Conservation (phyloP, 2,113 vertebrate species). For the Nothobranchius kuhntae region DNA sequence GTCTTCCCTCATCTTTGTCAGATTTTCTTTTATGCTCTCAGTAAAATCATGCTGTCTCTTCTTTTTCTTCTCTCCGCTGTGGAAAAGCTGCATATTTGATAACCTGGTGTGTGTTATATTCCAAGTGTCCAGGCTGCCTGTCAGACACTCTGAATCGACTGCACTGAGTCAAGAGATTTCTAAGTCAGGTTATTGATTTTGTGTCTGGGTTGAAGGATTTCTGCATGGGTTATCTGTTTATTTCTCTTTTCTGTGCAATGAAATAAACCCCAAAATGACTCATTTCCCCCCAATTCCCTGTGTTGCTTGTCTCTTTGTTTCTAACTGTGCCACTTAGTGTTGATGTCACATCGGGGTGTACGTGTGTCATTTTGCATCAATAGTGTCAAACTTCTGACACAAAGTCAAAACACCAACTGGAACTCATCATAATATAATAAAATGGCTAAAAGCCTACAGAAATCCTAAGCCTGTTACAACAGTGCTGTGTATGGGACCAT, state of each 20-base stretch:
- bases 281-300: background rate
- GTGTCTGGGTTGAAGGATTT: slow-evolving; percentile 29
- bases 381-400: background rate
- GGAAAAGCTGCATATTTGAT: slow-evolving; percentile 57
- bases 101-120: slow-evolving; percentile 37
- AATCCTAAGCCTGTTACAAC: background rate
- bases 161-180: slow-evolving; percentile 45
- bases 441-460: background rate
- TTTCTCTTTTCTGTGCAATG: background rate
- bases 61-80: slow-evolving; percentile 13
- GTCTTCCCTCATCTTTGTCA: background rate
- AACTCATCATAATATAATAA: too few species aligned
- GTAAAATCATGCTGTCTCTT: slow-evolving; percentile 9
- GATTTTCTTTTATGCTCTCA: background rate
- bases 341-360: background rate
- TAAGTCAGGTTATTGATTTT: slow-evolving; percentile 45
- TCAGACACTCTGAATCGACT: slow-evolving; percentile 17
- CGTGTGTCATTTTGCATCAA: background rate
- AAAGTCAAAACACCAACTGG: too few species aligned
- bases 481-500: background rate
- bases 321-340: background rate
- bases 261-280: slow-evolving; percentile 6
- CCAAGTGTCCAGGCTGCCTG: slow-evolving; percentile 20
- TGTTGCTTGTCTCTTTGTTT: background rate
- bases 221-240: background rate